A percentile compares a stretch with the other conserved stretches of the same genome.
phyloP scores from a whole-genome alignment of 1,140 invertebrate species.

The Reticulitermes speratus region DNA sequence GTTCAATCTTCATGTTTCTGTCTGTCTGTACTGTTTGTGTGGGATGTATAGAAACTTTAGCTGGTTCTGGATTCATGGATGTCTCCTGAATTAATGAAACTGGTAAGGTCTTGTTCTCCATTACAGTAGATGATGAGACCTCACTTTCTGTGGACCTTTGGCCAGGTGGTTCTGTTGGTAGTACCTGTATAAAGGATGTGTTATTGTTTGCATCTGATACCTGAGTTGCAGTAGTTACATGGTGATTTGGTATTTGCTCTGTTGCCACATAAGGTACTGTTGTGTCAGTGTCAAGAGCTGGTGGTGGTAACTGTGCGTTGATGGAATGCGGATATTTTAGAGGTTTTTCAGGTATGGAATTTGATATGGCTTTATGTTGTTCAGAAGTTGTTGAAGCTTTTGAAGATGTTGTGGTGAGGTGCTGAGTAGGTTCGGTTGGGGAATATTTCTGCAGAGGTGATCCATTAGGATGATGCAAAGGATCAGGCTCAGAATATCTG shows the following conservation, averaged over 20 bases:
- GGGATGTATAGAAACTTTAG: background rate
- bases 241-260: background rate
- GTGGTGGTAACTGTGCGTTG: conserved; percentile 43
- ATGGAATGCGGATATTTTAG: conserved; percentile 39
- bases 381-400: background rate
- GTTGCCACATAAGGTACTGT: conserved; percentile 40
- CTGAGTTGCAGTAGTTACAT: background rate
- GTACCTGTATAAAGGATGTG: background rate
- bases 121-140: background rate
- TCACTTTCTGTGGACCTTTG: background rate
- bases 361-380: background rate
- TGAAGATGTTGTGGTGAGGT: background rate
- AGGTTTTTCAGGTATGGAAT: background rate
- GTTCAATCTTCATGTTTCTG: background rate
- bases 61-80: background rate
- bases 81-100: background rate
- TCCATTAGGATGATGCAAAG: conserved; percentile 36
- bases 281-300: conserved; percentile 37
- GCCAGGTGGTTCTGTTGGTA: background rate
- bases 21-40: background rate
- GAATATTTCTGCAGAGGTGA: background rate
- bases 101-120: background rate
- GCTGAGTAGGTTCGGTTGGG: background rate
- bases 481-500: conserved; percentile 40
- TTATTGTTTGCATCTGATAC: background rate